A percentile compares a stretch with the other conserved stretches of the same genome.
Conservation (phyloP, 2,113 vertebrate genomes). For the Acrocephalus kingi region DNA sequence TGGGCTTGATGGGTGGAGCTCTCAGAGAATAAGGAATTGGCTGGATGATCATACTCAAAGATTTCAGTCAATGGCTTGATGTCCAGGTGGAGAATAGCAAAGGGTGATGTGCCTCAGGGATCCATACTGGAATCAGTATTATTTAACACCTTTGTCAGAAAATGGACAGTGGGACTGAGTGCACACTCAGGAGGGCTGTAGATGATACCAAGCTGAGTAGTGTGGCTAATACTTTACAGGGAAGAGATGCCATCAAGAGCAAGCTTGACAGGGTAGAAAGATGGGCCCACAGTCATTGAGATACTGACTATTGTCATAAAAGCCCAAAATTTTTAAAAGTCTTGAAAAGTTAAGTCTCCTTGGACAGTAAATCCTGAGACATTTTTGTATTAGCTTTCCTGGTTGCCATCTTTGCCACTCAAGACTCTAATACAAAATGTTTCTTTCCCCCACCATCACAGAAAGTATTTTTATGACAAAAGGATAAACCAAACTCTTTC, state of each 20-base stretch:
- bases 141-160: not conserved
- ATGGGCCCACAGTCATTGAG: fast-evolving
- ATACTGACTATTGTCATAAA: not conserved
- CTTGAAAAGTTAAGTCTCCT: not conserved
- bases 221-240: not conserved
- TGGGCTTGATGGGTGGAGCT: too few relatives aligned
- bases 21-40: not conserved
- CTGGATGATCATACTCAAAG: not conserved
- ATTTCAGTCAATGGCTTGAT: fast-evolving
- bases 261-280: not conserved
- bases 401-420: not conserved
- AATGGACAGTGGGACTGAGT: not conserved
- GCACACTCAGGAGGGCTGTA: not conserved
- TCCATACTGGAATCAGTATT: fast-evolving
- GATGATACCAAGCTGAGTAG: not conserved
- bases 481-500: not conserved
- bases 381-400: not conserved
- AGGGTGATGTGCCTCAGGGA: fast-evolving
- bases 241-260: not conserved
- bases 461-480: not conserved
- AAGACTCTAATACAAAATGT: not conserved
- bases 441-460: not conserved
- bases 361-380: not conserved
- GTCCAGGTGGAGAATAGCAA: not conserved
- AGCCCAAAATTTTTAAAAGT: not conserved